Base-by-base conservation (phyloP, 2,888 invertebrate species). In the Folsomia candida region DNA sequence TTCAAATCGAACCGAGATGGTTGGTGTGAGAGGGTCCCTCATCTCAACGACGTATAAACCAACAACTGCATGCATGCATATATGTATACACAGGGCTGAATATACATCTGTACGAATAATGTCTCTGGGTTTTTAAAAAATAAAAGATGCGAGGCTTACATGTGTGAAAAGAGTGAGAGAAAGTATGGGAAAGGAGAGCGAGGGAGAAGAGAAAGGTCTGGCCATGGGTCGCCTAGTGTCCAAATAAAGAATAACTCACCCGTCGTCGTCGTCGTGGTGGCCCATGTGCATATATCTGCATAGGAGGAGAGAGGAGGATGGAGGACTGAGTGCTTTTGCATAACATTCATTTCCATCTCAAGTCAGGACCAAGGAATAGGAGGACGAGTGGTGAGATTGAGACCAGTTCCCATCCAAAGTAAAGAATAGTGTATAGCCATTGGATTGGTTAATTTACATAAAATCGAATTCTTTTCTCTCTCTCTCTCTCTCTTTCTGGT, bases 381-480 rank as follows among this genome's bases (percentile, higher is more conserved):
- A 59, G 24, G 22, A 25, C 24, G 59, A 14, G 18, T 26, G 18
- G 25, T n/a, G n/a, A 60, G 60, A 60, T 62, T 62, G 62, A 20
- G 28, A 29, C 63, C 51, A 14, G n/a, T 66, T 51, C 37, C 60
- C 59, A 65, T 28, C 66, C 57, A 71, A 73, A 75, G 71, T 73
- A 75, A 71, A 75, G 75, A 75, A 73, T 71, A 70, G 73, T 71
- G 73, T 75, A 75, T 73, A 73, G 71, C 71, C 73, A 75, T 75
- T 70, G 73, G 71, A 75, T 75, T 75, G 75, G 75, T 75, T 76
- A 76, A 76, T 76, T 76, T 76, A 74, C 76, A 76, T 76, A 76
- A 76, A 76, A 76, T 76, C 76, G 76, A 76, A 76, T 76, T 76
- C 70, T 70, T 70, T 68, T 72, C 57, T n/a, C n/a, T n/a, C n/a